These are phyloP conservation scores for Itoplectis maculator DNA, from an alignment of 2,888 invertebrate genomes.

Conservation along the genomic window DNA sequence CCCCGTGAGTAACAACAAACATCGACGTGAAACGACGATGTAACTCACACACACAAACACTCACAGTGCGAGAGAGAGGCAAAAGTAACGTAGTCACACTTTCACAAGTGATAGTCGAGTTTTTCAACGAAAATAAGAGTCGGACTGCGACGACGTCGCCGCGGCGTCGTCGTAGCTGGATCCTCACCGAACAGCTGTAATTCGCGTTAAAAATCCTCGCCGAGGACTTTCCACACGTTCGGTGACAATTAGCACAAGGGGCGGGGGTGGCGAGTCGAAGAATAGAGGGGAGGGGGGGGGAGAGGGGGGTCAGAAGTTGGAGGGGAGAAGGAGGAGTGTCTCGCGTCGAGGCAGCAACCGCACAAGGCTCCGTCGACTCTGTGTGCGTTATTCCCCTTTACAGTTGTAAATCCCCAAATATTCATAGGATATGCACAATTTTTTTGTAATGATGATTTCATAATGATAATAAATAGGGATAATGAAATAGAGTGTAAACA, in stretches of 20 bases:
- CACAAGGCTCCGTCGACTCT: conserved; percentile 28
- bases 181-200: conserved; percentile 56
- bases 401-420: too few relatives aligned
- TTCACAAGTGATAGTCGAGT: conserved; percentile 12
- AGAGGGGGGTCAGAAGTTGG: too few relatives aligned
- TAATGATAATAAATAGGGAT: too few relatives aligned
- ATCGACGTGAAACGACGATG: conserved; percentile 33
- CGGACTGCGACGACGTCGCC: conserved; percentile 5
- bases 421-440: too few relatives aligned
- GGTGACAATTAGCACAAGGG: conserved; percentile 46
- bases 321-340: conserved; percentile 15
- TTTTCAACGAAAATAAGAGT: not conserved
- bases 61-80: too few relatives aligned
- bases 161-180: not conserved
- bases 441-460: too few relatives aligned
- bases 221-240: conserved; percentile 50
- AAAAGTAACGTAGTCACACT: not conserved
- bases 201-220: conserved; percentile 37
- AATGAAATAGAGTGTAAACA: too few relatives aligned
- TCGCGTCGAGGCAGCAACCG: conserved; percentile 34
- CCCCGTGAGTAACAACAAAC: conserved; percentile 56
- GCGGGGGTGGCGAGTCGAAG: conserved; percentile 17
- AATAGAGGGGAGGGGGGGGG: conserved; percentile 22
- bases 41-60: not conserved
- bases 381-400: too few relatives aligned